phyloP scores from a whole-genome alignment of 2,113 vertebrate genomes.

The Catagonus wagneri region DNA sequence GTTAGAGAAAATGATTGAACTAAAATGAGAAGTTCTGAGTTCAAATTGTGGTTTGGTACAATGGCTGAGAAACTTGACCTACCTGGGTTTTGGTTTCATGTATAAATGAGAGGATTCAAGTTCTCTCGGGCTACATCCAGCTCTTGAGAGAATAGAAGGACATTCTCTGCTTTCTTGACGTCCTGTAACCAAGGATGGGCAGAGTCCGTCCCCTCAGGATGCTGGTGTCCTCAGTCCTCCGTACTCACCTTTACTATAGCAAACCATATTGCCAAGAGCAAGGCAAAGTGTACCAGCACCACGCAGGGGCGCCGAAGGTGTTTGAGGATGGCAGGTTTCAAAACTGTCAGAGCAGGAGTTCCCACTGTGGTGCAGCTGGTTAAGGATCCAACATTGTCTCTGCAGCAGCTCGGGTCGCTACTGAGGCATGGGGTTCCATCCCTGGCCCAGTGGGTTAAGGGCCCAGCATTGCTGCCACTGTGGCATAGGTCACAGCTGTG shows the following conservation, averaged over 20 bases:
- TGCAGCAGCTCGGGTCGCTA: too few species aligned
- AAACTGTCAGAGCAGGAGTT: background rate
- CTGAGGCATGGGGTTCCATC: too few species aligned
- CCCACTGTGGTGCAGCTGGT: too few species aligned
- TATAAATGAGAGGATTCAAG: background rate
- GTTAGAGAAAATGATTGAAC: background rate
- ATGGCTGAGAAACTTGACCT: background rate
- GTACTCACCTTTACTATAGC: rapidly evolving
- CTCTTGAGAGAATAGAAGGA: background rate
- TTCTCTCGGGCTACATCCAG: background rate
- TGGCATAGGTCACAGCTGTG: too few species aligned
- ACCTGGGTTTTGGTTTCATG: background rate
- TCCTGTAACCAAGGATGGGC: background rate
- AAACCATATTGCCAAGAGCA: background rate
- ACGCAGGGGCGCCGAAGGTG: background rate
- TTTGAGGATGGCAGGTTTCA: background rate
- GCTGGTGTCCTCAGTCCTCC: background rate
- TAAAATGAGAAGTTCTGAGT: conserved; percentile 1
- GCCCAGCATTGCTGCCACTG: too few species aligned
- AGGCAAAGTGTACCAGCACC: rapidly evolving
- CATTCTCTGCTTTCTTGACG: background rate
- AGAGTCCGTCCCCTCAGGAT: background rate
- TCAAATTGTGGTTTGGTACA: background rate
- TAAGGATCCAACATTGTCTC: too few species aligned
- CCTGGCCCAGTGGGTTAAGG: too few species aligned